Evolutionary conservation across 2,888 invertebrate genomes (phyloP).

Genomic region (Himalopsyche japonica): DNA sequence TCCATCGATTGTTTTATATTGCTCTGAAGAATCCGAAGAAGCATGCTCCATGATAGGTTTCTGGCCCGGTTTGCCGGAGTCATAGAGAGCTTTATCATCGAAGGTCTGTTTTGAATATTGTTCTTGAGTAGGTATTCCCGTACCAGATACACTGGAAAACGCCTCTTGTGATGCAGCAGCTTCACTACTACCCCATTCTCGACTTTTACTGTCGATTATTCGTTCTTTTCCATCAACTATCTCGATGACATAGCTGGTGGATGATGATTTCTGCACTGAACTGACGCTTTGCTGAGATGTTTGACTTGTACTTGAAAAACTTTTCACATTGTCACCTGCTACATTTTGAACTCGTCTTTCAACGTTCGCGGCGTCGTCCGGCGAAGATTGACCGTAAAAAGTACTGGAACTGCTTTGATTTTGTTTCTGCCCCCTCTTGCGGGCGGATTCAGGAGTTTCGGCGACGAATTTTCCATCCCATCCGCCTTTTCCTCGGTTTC

Average conservation of each 20-base stretch:
- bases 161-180: slow-evolving; percentile 58
- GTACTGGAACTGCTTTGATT: slow-evolving; percentile 49
- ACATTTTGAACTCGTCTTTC: neutral
- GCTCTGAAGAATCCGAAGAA: slow-evolving; percentile 27
- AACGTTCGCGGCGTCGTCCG: neutral
- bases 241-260: slow-evolving; percentile 68
- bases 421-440: slow-evolving; percentile 46
- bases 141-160: slow-evolving; percentile 60
- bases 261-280: slow-evolving; percentile 62
- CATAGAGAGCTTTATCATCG: slow-evolving; percentile 61
- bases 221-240: slow-evolving; percentile 68
- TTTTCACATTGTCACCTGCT: slow-evolving; percentile 46
- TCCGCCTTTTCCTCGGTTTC: slow-evolving; percentile 12
- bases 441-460: slow-evolving; percentile 46
- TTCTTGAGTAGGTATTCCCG: slow-evolving; percentile 61
- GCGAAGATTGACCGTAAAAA: slow-evolving; percentile 51
- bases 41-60: slow-evolving; percentile 47
- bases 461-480: slow-evolving; percentile 45
- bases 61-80: slow-evolving; percentile 60
- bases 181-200: slow-evolving; percentile 61
- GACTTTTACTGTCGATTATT: slow-evolving; percentile 62
- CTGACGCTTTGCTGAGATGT: slow-evolving; percentile 60
- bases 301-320: slow-evolving; percentile 50
- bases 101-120: slow-evolving; percentile 59
- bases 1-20: slow-evolving; percentile 47